Base-by-base conservation (phyloP, 2,797 vertebrate genomes). In the Girardinus metallicus region DNA sequence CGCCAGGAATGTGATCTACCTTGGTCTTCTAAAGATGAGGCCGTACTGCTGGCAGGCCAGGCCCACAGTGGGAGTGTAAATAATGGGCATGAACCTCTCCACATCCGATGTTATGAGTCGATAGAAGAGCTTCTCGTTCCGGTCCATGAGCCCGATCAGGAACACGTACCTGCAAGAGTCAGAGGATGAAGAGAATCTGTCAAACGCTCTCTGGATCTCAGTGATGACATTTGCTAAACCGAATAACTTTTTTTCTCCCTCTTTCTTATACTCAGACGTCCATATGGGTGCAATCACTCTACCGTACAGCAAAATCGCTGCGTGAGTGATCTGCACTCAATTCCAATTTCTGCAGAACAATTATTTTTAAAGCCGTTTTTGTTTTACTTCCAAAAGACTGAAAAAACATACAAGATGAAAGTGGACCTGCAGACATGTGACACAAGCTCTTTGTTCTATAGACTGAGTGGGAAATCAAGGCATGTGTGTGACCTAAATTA, bases 71-170 rank as follows among this genome's bases (percentile, higher is more conserved):
- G 98, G 98, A 43, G 98, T 99, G 93, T 99, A 99, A 85, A 99
- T 97, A 87, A 99, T 96, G 75, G 99, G 99, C 99, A 99, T 98
- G 89, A 99, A 99, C 90, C 93, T 96, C 77, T 99, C 97, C 6
- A 98, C 94, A 89, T 99, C 96, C 74, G 97, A 99, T 66, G 92
- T 90, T 44, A 99, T 92, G 73, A 98, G 94, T 83, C 96, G 95
- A 76, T 99, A 99, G 94, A 99, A 99, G 29, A 99, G 97, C 90
- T 99, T 99, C 94, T 99, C 99, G 26, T 97, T 99, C 86, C 94
- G 96, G 91, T 99, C 98, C 94, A 99, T 98, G 90, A 99, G 97
- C 80, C 96, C 96, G 97, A 99, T 99, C 92, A 99, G 94, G 49
- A 98, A 97, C 90, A 99, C 96, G 39, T 99, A 99, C 93, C 99